Evolutionary conservation across 2,113 vertebrate species (phyloP), one percentile per base, ranked within the genome.

Genomic region (Cyprinodon tularosa): DNA sequence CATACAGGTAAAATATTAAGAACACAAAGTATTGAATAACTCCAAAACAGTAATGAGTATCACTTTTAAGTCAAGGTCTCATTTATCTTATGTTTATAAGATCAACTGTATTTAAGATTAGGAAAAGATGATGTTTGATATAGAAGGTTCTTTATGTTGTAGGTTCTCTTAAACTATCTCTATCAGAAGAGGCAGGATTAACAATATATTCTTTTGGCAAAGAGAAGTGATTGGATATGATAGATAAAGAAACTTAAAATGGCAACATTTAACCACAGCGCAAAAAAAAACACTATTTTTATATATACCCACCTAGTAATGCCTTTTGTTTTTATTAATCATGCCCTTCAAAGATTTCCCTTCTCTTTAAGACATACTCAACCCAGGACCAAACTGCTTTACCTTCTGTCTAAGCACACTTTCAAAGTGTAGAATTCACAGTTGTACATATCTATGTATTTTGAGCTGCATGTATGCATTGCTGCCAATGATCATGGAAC

Each of bases 391-490:
- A 53, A 67, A 48, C 81, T 67, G 76, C 86, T 89, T 78, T 60
- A 63, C 37, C 13, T 87, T 86, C 77, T 62, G 84, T 82, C 80
- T 85, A 78, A 84, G 80, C 78, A 86, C 80, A 86, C 77, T 78
- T 86, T 66, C 57, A 70, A 68, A 80, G 81, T 84, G 78, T 90
- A 82, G 87, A 78, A 82, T 90, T 89, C 83, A 83, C 77, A 40
- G 90, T 74, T 92, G 88, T 89, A 88, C 83, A 90, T 92, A 89
- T 82, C 70, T 83, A 79, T 92, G 87, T 92, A 89, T 92, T 90
- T 90, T 88, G 78, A 91, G 78, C 84, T 93, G 91, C 93, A 93
- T 93, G 92, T 92, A 76, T 93, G 89, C 88, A 90, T 87, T 90
- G 83, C 83, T 90, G 88, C 86, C 80, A 89, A 82, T 91, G 84